Base-by-base conservation (phyloP, 2,888 invertebrate genomes). In the Dryomyza anilis region DNA sequence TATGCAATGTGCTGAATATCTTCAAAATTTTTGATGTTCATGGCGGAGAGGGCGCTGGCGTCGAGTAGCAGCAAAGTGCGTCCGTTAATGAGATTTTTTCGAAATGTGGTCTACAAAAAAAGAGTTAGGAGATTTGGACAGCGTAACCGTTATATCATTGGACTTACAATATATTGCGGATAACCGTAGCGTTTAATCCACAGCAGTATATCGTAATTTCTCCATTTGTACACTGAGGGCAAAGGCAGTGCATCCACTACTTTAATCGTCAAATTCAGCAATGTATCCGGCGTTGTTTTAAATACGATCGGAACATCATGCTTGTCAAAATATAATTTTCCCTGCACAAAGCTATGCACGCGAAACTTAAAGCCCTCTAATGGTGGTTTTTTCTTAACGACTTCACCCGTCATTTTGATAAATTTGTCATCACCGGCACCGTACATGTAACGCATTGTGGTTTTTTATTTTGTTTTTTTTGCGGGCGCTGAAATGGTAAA, bases 161-260 rank as follows among this genome's bases (percentile, higher is more conserved):
- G 7, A 59, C 68, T 59, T 69, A 87, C 88, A 80, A 76, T 84
- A 69, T 88, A 88, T 58, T 86, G 81, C 0, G 86, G 85, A 12
- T 86, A 78, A 0, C 85, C 85, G 0, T 86, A 77, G 0, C 73
- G 76, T 0, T 78, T 71, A 68, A 88, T 80, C 88, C 87, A 88
- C 2, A 77, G 70, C 0, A 81, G 83, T 0, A 87, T 86, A 1
- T 86, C 82, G 0, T 80, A 75, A 10, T 74, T 81, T 0, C 72
- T 78, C 88, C 88, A 88, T 1, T 72, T 55, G 33, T 86, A 85
- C 0, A 85, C 84, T 1, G 73, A 67, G 0, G 87, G 86, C 0
- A 83, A 77, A 0, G 71, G 71, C 19, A 86, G 69, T 0, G 60
- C 55, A 69, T 88, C 85, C 0, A 87, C 83, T 0, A 83, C 76